phyloP scores from a whole-genome alignment of 2,113 vertebrate species.

The Sinosuthora webbiana region DNA sequence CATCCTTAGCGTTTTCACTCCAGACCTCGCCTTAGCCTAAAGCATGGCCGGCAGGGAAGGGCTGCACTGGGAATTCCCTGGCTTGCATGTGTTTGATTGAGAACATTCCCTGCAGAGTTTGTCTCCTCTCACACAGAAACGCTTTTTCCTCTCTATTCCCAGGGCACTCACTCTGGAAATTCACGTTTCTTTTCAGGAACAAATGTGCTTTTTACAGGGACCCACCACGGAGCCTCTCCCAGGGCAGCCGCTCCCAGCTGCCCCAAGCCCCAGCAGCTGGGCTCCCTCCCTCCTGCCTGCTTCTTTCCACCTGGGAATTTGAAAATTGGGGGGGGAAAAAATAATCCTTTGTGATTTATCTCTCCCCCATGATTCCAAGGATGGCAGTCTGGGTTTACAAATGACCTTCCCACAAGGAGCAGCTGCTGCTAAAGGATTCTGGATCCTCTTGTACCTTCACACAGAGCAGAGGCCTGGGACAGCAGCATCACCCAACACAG shows the following conservation, averaged over 20 bases:
- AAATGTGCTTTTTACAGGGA: neutral
- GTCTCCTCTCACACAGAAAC: neutral
- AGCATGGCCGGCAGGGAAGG: rapidly evolving
- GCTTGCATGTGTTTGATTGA: rapidly evolving
- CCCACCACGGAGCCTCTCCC: neutral
- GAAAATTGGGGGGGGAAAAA: neutral
- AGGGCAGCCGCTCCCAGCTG: neutral
- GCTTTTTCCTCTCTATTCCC: neutral
- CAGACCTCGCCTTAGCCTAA: neutral
- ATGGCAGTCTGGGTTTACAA: neutral
- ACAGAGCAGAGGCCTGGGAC: no score
- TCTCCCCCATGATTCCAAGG: neutral
- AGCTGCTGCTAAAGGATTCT: neutral
- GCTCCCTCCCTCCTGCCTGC: neutral
- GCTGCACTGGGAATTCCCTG: neutral
- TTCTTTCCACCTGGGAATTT: neutral
- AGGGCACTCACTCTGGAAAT: neutral
- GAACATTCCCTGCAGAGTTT: neutral
- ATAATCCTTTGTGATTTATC: neutral
- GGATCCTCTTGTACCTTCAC: neutral
- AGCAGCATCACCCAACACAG: neutral
- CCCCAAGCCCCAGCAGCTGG: neutral
- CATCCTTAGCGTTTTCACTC: rapidly evolving
- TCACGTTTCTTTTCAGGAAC: neutral
- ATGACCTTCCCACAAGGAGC: neutral